Evolutionary conservation across 2,113 vertebrate genomes (phyloP).

Genomic region (Benitochromis conjunctus): DNA sequence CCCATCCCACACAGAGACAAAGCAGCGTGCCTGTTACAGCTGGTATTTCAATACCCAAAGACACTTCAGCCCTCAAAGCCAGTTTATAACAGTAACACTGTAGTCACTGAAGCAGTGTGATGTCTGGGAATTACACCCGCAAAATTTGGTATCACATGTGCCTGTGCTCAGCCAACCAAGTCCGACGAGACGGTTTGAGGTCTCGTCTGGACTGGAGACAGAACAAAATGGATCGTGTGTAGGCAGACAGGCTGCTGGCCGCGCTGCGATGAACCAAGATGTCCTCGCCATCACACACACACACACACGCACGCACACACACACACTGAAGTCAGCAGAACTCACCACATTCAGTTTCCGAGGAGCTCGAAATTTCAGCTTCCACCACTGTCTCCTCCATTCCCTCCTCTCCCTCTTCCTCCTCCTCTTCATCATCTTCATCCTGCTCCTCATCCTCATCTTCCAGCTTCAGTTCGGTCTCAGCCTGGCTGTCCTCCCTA

Average conservation of each 20-base stretch:
- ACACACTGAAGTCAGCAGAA: background rate
- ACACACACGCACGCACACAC: background rate
- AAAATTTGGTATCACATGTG: background rate
- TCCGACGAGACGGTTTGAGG: constrained; percentile 3
- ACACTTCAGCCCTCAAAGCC: constrained; percentile 1
- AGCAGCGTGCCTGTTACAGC: background rate
- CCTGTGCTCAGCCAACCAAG: background rate
- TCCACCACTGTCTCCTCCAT: constrained; percentile 58
- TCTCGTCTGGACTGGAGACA: constrained; percentile 18
- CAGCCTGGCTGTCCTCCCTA: constrained; percentile 21
- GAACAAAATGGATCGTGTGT: constrained; percentile 2
- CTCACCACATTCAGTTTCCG: constrained; percentile 72
- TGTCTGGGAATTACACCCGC: constrained; percentile 19
- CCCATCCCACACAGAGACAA: background rate
- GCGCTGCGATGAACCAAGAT: background rate
- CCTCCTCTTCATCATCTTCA: constrained; percentile 9
- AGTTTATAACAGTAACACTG: background rate
- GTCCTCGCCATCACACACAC: background rate
- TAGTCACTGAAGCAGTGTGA: background rate
- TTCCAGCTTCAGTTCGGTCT: constrained; percentile 20
- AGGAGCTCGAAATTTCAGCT: constrained; percentile 65
- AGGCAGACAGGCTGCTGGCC: constrained; percentile 4
- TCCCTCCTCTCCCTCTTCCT: constrained; percentile 9
- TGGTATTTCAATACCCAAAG: background rate
- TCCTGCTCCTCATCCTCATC: constrained; percentile 34